Conservation (phyloP, 1,140 invertebrate species). For the Trichomalopsis sarcophagae region DNA sequence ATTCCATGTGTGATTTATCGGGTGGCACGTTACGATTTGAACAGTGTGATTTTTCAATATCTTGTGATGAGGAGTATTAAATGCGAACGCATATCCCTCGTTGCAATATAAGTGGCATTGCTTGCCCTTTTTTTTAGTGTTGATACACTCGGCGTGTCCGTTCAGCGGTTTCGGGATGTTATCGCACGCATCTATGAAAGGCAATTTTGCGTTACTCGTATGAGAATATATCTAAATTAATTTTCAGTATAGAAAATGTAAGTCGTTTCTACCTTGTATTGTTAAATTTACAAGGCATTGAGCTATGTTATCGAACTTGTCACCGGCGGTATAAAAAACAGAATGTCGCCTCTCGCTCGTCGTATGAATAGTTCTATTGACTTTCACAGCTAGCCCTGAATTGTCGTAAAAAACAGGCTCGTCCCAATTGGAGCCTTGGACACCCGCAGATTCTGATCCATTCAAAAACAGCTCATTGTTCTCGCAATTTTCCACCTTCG, state of each 20-base stretch:
- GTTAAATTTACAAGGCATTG: slow-evolving; percentile 79
- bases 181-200: slow-evolving; percentile 74
- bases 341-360: slow-evolving; percentile 78
- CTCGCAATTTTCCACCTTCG: slow-evolving; percentile 79
- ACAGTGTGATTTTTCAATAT: slow-evolving; percentile 49
- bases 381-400: slow-evolving; percentile 73
- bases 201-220: not conserved
- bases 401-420: slow-evolving; percentile 83
- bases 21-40: slow-evolving; percentile 61
- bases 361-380: slow-evolving; percentile 62
- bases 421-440: slow-evolving; percentile 77
- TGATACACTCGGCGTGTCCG: slow-evolving; percentile 77
- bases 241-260: not conserved
- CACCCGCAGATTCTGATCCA: slow-evolving; percentile 60
- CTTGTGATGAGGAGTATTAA: slow-evolving; percentile 62
- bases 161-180: slow-evolving; percentile 76
- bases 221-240: slow-evolving; percentile 6
- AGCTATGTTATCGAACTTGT: slow-evolving; percentile 78
- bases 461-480: slow-evolving; percentile 77
- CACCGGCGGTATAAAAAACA: slow-evolving; percentile 78
- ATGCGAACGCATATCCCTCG: slow-evolving; percentile 78
- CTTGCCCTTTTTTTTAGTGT: slow-evolving; percentile 68
- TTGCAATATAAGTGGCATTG: slow-evolving; percentile 78
- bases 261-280: slow-evolving; percentile 76
- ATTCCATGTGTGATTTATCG: slow-evolving; percentile 61